Evolutionary conservation across 2,888 invertebrate genomes (phyloP).

Genomic region (Drosophila tanythrix): DNA sequence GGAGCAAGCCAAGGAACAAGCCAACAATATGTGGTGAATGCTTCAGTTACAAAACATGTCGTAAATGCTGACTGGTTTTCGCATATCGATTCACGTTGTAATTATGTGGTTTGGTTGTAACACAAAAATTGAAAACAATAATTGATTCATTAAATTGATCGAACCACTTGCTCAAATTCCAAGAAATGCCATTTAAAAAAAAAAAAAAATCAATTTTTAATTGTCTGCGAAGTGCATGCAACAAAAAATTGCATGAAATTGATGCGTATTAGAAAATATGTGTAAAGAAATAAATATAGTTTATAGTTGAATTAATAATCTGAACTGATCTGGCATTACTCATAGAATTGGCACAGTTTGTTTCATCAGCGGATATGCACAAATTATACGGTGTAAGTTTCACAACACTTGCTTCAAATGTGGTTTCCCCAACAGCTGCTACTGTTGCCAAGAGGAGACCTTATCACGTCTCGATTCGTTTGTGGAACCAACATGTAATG

Average conservation of each 20-base stretch:
- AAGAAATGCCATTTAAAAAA: conserved; percentile 65
- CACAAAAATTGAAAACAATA: conserved; percentile 18
- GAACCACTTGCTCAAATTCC: conserved; percentile 59
- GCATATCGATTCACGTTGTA: conserved; percentile 34
- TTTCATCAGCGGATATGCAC: conserved; percentile 11
- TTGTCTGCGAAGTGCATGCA: conserved; percentile 21
- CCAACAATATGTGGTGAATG: conserved; percentile 28
- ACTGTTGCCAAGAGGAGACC: conserved; percentile 17
- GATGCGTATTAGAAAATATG: conserved; percentile 43
- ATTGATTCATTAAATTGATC: conserved; percentile 34
- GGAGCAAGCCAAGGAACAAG: conserved; percentile 35
- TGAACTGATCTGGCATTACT: background rate
- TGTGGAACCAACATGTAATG: background rate
- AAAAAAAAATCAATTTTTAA: conserved; percentile 15
- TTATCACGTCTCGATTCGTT: conserved; percentile 8
- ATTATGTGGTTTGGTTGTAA: conserved; percentile 36
- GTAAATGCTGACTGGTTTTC: conserved; percentile 39
- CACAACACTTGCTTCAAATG: background rate
- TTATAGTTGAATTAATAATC: no score
- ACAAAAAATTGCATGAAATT: conserved; percentile 35
- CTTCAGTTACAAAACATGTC: background rate
- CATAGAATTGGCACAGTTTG: conserved; percentile 20
- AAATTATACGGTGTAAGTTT: background rate
- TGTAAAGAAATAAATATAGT: background rate
- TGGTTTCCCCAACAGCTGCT: conserved; percentile 6